Base-by-base conservation (phyloP, 2,888 invertebrate genomes). In the Acleris literana region DNA sequence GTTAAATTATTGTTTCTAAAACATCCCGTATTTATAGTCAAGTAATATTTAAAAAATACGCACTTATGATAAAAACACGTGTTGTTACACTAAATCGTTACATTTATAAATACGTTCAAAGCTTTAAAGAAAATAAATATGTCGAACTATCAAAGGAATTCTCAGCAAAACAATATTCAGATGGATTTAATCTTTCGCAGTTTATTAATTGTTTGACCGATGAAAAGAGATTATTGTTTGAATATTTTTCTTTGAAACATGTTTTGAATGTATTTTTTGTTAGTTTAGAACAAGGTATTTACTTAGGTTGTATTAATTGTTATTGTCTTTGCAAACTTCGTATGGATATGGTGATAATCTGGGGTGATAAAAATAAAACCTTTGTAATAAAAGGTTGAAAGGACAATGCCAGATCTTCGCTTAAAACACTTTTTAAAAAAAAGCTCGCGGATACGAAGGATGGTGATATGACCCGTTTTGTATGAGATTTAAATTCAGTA, bases 51-150 rank as follows among this genome's bases (percentile, higher is more conserved):
- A 46, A 17, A 39, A 18, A 61, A 61, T 33, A 33, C 33, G 33
- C 33, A 33, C 33, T 9, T 9, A 46, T 52, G 13, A 46, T 46
- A 51, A 22, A 22, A 57, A 52, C 61, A 57, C 57, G 39, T 62
- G 61, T 57, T 46, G 17, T n/a, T 57, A 48, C 29, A 46, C n/a
- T 61, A 66, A 66, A 66, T 62, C 62, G 57, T 25, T 57, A 53
- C 18, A 46, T 17, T 7, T 18, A 43, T 53, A 51, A 55, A 43
- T n/a, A 9, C n/a, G n/a, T 43, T 64, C 48, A 56, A 46, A 56
- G 51, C 20, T 46, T 57, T 61, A 51, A 66, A 39, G 46, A 46
- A 62, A 66, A 66, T 62, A 66, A 60, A 33, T 33, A 33, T 53
- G 29, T n/a, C 52, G 17, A 11, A 44, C 20, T 61, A 62, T 66